Evolutionary conservation across 2,888 invertebrate species (phyloP).

Genomic region (Rhaphigaster nebulosa): DNA sequence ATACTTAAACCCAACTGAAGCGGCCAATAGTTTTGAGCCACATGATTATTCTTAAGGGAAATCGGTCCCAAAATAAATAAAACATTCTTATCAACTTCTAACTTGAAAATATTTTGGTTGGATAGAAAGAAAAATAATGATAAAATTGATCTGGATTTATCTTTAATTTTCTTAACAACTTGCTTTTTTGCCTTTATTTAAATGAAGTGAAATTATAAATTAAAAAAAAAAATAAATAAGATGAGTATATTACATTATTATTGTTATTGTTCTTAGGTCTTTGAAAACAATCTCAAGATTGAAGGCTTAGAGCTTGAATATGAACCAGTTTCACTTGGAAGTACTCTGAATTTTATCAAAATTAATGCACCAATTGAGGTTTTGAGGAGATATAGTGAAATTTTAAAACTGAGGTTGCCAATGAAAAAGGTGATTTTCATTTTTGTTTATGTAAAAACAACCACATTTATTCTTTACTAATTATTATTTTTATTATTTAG

Average conservation of each 20-base stretch:
- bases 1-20: too few relatives aligned
- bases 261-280: slow-evolving; percentile 69
- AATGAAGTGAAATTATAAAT: not conserved
- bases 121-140: too few relatives aligned
- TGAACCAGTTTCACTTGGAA: slow-evolving; percentile 77
- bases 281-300: slow-evolving; percentile 79
- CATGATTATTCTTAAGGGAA: too few relatives aligned
- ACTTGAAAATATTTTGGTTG: too few relatives aligned
- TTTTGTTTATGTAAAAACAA: slow-evolving; percentile 1
- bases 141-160: too few relatives aligned
- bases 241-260: not conserved
- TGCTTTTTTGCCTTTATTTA: not conserved
- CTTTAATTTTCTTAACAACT: too few relatives aligned
- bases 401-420: slow-evolving; percentile 91
- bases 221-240: not conserved
- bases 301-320: slow-evolving; percentile 84
- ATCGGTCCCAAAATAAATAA: too few relatives aligned
- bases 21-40: too few relatives aligned
- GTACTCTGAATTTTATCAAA: slow-evolving; percentile 80
- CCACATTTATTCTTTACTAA: not conserved
- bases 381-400: slow-evolving; percentile 88
- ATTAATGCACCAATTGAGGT: slow-evolving; percentile 89
- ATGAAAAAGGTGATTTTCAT: slow-evolving; percentile 83
- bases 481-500: slow-evolving; percentile 41
- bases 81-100: too few relatives aligned